Evolutionary conservation across 2,888 invertebrate species (phyloP).

Genomic region (Pomacea canaliculata): DNA sequence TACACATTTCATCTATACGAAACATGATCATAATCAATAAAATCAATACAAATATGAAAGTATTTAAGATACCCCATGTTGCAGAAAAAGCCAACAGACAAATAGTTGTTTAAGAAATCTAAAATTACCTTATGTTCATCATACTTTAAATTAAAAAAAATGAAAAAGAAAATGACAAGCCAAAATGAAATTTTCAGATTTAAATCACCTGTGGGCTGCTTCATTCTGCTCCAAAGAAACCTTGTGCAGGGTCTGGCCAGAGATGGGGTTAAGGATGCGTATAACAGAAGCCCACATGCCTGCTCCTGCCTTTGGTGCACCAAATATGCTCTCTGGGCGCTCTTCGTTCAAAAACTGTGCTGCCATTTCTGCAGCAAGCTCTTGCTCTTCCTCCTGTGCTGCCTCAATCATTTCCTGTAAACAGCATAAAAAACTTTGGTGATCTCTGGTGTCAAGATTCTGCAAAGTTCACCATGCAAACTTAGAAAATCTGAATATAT

Average conservation of each 20-base stretch:
- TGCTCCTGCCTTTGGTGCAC: conserved; percentile 92
- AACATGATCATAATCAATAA: background rate
- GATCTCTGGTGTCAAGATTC: background rate
- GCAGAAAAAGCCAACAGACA: too few relatives aligned
- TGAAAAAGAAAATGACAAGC: too few relatives aligned
- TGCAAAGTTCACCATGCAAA: too few relatives aligned
- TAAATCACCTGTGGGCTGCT: conserved; percentile 85
- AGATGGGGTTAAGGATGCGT: conserved; percentile 72
- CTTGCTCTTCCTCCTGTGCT: conserved; percentile 94
- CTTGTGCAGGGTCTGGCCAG: conserved; percentile 77
- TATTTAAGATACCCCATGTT: too few relatives aligned
- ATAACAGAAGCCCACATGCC: conserved; percentile 93
- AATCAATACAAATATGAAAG: background rate
- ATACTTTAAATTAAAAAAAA: too few relatives aligned
- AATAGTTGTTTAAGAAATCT: too few relatives aligned
- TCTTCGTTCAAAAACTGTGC: conserved; percentile 95
- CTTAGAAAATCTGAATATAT: too few relatives aligned
- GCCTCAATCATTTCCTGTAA: conserved; percentile 89
- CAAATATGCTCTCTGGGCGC: conserved; percentile 92
- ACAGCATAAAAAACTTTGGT: background rate
- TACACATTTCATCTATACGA: background rate
- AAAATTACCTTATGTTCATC: too few relatives aligned
- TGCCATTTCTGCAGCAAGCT: conserved; percentile 96
- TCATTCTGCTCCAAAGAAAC: conserved; percentile 94
- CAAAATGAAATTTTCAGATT: too few relatives aligned